These are phyloP conservation scores for Apeltes quadracus DNA, from an alignment of 2,113 vertebrate species.

Conservation along the genomic window DNA sequence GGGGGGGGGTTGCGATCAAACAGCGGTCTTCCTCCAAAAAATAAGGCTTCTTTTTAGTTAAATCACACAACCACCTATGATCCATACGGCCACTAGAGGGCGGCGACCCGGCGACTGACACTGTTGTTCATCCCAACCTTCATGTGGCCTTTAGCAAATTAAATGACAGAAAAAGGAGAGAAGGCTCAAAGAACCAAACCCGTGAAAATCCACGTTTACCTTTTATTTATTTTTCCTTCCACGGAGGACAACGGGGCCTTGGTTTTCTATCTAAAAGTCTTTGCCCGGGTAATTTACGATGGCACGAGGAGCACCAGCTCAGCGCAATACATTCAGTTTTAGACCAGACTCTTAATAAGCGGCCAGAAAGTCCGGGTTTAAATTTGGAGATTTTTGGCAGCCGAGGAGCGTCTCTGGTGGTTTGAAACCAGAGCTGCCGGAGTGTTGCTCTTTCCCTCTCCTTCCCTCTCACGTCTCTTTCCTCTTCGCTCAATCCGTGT, in stretches of 20 bases:
- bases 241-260: neutral
- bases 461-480: neutral
- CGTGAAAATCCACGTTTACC: constrained; percentile 1
- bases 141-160: neutral
- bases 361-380: constrained; percentile 49
- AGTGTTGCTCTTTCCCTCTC: constrained; percentile 44
- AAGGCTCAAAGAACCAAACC: neutral
- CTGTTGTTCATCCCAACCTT: no score
- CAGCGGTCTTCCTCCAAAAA: no score
- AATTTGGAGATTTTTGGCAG: constrained; percentile 39
- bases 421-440: constrained; percentile 65
- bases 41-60: neutral
- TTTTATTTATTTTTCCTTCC: neutral
- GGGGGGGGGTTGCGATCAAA: no score
- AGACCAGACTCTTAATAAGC: constrained; percentile 61
- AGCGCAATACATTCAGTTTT: constrained; percentile 60
- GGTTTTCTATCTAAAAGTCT: constrained; percentile 34
- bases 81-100: neutral
- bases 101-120: neutral
- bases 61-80: neutral
- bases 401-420: constrained; percentile 47
- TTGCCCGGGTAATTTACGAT: constrained; percentile 64
- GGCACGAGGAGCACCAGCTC: constrained; percentile 50
- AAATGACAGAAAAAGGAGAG: neutral
- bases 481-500: neutral